These are phyloP conservation scores for Beris chalybata DNA, from an alignment of 2,888 invertebrate genomes.

Conservation along the genomic window DNA sequence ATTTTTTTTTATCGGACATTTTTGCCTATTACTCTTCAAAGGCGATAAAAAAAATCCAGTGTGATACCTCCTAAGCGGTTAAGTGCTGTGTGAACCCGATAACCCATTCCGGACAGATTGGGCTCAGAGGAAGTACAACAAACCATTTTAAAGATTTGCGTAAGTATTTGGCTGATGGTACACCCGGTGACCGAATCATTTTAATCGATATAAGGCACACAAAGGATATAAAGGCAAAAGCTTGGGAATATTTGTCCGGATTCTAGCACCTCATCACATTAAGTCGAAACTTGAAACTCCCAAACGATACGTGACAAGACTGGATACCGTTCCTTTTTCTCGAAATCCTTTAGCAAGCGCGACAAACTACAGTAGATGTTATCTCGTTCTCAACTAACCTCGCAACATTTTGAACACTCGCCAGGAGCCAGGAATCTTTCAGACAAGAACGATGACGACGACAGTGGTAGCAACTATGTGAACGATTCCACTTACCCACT, in stretches of 20 bases:
- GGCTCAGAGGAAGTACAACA: background rate
- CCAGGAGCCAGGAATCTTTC: slow-evolving; percentile 16
- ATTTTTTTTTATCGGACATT: slow-evolving; percentile 17
- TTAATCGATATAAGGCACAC: slow-evolving; percentile 10
- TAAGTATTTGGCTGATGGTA: slow-evolving; percentile 8
- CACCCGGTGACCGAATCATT: background rate
- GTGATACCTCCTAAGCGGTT: slow-evolving; percentile 24
- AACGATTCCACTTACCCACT: background rate
- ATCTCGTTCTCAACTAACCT: slow-evolving; percentile 25
- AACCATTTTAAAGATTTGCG: slow-evolving; percentile 21
- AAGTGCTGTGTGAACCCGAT: slow-evolving; percentile 31
- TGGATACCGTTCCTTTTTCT: slow-evolving; percentile 3
- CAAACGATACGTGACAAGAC: background rate
- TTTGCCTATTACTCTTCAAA: slow-evolving; percentile 22
- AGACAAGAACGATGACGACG: slow-evolving; percentile 12
- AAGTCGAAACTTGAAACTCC: no score
- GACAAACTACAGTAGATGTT: slow-evolving; percentile 27
- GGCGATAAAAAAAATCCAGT: slow-evolving; percentile 24
- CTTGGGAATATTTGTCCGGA: no score
- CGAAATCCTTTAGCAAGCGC: slow-evolving; percentile 1
- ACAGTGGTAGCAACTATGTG: slow-evolving; percentile 4
- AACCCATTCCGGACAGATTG: slow-evolving; percentile 22
- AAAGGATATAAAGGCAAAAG: no score
- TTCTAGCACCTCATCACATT: no score
- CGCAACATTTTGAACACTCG: slow-evolving; percentile 4